Percentiles rank a stretch among this genome's conserved stretches.
phyloP scores from a whole-genome alignment of 2,113 vertebrate species.

The Hippoglossus stenolepis region DNA sequence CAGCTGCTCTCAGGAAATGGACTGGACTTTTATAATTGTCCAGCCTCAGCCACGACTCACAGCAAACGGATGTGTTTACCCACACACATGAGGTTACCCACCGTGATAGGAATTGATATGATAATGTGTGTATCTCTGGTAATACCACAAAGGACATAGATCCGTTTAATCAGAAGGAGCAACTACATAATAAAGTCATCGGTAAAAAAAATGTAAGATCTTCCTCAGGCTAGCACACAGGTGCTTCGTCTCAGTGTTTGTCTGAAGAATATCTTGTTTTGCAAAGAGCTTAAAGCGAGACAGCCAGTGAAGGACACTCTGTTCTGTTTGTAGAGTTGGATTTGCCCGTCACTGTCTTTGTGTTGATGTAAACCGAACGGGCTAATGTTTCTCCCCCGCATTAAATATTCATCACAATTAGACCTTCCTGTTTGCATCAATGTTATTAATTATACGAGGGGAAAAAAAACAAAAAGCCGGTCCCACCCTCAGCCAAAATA shows the following conservation, averaged over 20 bases:
- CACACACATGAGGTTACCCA: slow-evolving; percentile 58
- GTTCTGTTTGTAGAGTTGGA: slow-evolving; percentile 79
- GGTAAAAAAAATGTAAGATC: slow-evolving; percentile 24
- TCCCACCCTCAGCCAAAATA: slow-evolving; percentile 71
- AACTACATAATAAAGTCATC: slow-evolving; percentile 29
- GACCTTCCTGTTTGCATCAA: slow-evolving; percentile 82
- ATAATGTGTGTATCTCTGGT: slow-evolving; percentile 59
- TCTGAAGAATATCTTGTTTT: slow-evolving; percentile 71
- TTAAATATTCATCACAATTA: slow-evolving; percentile 86
- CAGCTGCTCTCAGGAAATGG: slow-evolving; percentile 84
- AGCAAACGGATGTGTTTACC: slow-evolving; percentile 63
- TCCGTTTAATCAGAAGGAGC: slow-evolving; percentile 58
- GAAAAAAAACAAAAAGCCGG: slow-evolving; percentile 51
- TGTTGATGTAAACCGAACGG: slow-evolving; percentile 85
- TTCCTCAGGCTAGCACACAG: slow-evolving; percentile 63
- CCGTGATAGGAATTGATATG: slow-evolving; percentile 62
- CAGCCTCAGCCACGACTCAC: slow-evolving; percentile 52
- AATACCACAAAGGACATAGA: slow-evolving; percentile 57
- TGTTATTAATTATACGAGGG: slow-evolving; percentile 82
- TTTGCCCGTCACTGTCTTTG: slow-evolving; percentile 77
- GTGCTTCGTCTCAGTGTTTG: slow-evolving; percentile 70
- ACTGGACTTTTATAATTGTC: slow-evolving; percentile 49
- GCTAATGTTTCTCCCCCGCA: slow-evolving; percentile 80
- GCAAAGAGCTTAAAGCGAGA: slow-evolving; percentile 64
- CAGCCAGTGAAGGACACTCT: slow-evolving; percentile 81